Evolutionary conservation across 2,888 invertebrate species (phyloP).

Genomic region (Zaprionus lineosus): DNA sequence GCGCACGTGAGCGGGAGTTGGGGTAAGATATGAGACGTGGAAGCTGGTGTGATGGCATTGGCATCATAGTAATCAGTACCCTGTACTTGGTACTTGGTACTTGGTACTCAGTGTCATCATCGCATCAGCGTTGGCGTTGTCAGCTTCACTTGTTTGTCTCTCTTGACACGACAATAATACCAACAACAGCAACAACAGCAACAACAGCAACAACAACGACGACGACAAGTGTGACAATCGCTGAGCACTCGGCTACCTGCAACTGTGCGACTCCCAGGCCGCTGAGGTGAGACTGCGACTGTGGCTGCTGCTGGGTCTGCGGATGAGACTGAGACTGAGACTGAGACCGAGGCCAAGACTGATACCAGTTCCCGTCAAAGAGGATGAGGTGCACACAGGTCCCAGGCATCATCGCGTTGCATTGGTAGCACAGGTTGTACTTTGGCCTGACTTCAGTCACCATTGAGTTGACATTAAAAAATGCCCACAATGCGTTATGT

Average conservation of each 20-base stretch:
- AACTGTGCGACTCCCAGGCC: constrained; percentile 66
- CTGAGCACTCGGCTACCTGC: constrained; percentile 71
- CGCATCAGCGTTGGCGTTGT: constrained; percentile 70
- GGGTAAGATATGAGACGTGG: constrained; percentile 24
- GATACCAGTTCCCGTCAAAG: constrained; percentile 18
- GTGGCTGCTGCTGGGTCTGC: not conserved
- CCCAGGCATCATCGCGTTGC: constrained; percentile 17
- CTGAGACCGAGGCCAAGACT: constrained; percentile 15
- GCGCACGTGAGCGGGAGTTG: constrained; percentile 64
- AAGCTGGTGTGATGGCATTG: constrained; percentile 25
- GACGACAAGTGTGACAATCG: constrained; percentile 46
- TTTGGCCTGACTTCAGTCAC: constrained; percentile 31
- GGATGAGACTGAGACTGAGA: not conserved
- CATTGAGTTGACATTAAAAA: constrained; percentile 65
- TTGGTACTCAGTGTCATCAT: constrained; percentile 60
- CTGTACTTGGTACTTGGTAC: constrained; percentile 16
- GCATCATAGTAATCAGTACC: constrained; percentile 34
- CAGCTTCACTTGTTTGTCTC: constrained; percentile 28
- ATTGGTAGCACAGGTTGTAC: constrained; percentile 10
- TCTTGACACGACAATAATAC: constrained; percentile 30
- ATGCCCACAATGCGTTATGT: constrained; percentile 69
- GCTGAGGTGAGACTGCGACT: not conserved
- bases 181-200: constrained; percentile 9
- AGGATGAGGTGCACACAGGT: constrained; percentile 26
- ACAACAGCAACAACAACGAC: constrained; percentile 3